A percentile compares a stretch with the other conserved stretches of the same genome.
Evolutionary conservation across 2,888 invertebrate genomes (phyloP).

Genomic region (Heliconius aoede): DNA sequence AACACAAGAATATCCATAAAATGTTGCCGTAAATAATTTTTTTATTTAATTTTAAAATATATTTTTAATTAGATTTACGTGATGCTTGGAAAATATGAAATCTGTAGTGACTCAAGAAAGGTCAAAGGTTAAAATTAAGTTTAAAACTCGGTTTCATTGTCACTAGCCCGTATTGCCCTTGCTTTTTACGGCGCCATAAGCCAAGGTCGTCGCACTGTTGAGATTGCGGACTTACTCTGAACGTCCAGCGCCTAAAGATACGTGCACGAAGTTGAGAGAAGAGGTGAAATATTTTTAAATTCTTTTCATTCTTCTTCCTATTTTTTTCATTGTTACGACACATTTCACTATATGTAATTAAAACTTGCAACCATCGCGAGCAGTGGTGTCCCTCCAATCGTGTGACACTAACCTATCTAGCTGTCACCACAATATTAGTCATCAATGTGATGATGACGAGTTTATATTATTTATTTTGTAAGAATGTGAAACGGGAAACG

Average conservation of each 20-base stretch:
- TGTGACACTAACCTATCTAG: background rate
- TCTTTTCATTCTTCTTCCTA: background rate
- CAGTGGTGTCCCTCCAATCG: background rate
- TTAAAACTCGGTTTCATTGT: constrained; percentile 18
- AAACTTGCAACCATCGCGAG: background rate
- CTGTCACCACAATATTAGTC: background rate
- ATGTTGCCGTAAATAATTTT: background rate
- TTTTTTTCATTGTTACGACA: background rate
- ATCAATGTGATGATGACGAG: too few relatives aligned
- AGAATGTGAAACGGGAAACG: constrained; percentile 11
- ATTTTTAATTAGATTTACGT: constrained; percentile 1
- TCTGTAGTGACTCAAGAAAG: background rate
- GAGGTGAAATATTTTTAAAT: background rate
- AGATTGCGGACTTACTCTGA: constrained; percentile 70
- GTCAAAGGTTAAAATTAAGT: constrained; percentile 1
- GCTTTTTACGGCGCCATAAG: constrained; percentile 68
- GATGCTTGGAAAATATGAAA: background rate
- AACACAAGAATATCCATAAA: background rate
- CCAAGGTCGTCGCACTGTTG: constrained; percentile 78
- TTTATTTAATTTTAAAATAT: too few relatives aligned
- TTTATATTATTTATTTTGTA: constrained; percentile 9
- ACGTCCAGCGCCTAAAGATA: constrained; percentile 31
- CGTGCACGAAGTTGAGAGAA: constrained; percentile 27
- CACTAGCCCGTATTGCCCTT: constrained; percentile 57
- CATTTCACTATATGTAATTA: too few relatives aligned